These are phyloP conservation scores for Itoplectis maculator DNA, from an alignment of 2,888 invertebrate species.

Conservation along the genomic window DNA sequence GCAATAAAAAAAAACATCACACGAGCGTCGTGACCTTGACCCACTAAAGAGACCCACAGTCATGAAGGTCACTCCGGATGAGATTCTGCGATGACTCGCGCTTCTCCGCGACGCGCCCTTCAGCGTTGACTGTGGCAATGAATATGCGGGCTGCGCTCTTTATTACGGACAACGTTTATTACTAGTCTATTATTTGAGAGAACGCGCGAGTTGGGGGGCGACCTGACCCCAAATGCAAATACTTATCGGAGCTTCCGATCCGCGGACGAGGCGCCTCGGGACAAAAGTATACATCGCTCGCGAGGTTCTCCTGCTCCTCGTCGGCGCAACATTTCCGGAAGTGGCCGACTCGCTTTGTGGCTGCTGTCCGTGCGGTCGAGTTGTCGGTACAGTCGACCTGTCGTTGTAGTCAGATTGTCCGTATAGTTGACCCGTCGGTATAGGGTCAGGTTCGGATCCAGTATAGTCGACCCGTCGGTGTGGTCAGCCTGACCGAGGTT, in stretches of 20 bases:
- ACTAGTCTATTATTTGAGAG: conserved; percentile 3
- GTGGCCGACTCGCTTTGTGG: conserved; percentile 12
- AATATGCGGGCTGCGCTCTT: no score
- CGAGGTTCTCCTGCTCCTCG: conserved; percentile 20
- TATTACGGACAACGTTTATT: no score
- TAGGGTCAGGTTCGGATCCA: no score
- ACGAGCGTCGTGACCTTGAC: conserved; percentile 59
- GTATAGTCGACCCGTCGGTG: no score
- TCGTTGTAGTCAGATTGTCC: no score
- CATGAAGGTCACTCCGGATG: conserved; percentile 24
- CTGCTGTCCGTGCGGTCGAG: no score
- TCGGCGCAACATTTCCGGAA: conserved; percentile 39
- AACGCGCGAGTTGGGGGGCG: no score
- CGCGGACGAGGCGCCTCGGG: conserved; percentile 9
- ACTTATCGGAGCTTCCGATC: conserved; percentile 61
- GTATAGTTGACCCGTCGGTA: no score
- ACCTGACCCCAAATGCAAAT: conserved; percentile 65
- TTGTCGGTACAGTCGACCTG: no score
- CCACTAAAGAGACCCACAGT: conserved; percentile 36
- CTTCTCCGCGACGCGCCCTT: not conserved
- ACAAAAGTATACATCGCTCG: conserved; percentile 24
- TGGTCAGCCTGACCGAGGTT: conserved; percentile 33
- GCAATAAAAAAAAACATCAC: conserved; percentile 30
- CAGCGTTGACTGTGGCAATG: not conserved
- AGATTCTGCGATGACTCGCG: conserved; percentile 53